These are phyloP conservation scores for Salvelinus namaycush DNA, from an alignment of 2,113 vertebrate genomes.

Conservation along the genomic window DNA sequence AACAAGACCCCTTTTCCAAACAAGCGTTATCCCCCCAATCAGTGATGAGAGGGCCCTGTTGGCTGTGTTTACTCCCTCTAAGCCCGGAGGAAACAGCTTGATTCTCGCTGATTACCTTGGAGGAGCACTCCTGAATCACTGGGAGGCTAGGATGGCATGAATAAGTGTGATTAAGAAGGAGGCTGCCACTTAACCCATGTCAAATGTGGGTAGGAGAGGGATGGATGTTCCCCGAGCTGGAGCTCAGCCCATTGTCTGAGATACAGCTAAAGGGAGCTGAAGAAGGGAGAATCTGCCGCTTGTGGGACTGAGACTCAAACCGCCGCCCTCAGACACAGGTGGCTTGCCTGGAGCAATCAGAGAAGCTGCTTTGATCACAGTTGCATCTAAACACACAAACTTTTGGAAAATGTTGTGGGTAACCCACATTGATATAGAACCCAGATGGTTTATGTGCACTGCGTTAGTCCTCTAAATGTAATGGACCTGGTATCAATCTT, in stretches of 20 bases:
- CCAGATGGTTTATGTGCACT: too few relatives aligned
- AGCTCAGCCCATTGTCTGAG: background rate
- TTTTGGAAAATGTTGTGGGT: too few relatives aligned
- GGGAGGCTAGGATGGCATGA: constrained; percentile 1
- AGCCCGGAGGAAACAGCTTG: constrained; percentile 34
- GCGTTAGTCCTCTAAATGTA: too few relatives aligned
- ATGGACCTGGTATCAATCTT: too few relatives aligned
- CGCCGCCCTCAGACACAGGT: background rate
- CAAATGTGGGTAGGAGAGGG: constrained; percentile 9
- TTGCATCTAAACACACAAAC: too few relatives aligned
- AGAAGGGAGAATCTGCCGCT: background rate
- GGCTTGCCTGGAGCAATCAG: constrained; percentile 14
- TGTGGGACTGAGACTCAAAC: background rate
- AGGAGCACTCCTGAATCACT: constrained; percentile 29
- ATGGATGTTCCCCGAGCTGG: background rate
- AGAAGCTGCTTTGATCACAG: constrained; percentile 8
- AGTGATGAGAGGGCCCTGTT: constrained; percentile 22
- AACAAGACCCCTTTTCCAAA: constrained; percentile 36
- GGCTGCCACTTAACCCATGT: constrained; percentile 27
- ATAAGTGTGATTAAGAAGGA: constrained; percentile 26
- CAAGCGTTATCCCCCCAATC: constrained; percentile 33
- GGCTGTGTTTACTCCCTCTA: background rate
- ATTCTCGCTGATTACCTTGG: constrained; percentile 41
- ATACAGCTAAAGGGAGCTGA: background rate
- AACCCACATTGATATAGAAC: too few relatives aligned